Evolutionary conservation across 1,140 invertebrate genomes (phyloP), one percentile per base, ranked within the genome.

Genomic region (Drosophila triauraria): DNA sequence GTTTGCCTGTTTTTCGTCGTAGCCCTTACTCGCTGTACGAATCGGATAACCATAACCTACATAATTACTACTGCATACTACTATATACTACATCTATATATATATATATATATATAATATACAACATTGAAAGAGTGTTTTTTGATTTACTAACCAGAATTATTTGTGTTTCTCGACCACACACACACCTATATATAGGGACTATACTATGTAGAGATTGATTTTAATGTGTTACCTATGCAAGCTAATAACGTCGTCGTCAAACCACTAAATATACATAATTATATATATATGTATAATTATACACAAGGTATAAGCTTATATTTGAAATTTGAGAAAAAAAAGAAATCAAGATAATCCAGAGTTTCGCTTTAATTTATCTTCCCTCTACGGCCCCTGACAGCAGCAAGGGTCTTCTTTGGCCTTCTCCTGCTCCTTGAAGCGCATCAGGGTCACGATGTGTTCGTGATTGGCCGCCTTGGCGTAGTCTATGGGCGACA

Each of bases 401-500:
- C 60, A 65, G 10, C 20, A 4, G 15, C 75, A 78, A 1, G 65
- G 65, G 12, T 70, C 44, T 4, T 35, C 4, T 0, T 6, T 4
- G 7, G 44, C 44, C 17, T 43, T 40, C 48, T 70, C 32, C 20
- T 62, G 74, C 27, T 80, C 76, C 13, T 46, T 59, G 69, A 54
- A 72, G 8, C 75, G 67, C 47, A 86, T 38, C 32, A 86, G 20
- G 2, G 54, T 61, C 12, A 80, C 43, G 17, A 86, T 76, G 12
- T 77, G 61, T 3, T 42, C 46, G 40, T 86, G 65, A 6, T 82
- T 68, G 23, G 69, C 72, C 0, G 92, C 76, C 53, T 92, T 79
- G 0, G 94, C 94, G n/a, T 95, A 90, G 42, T 94, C 93, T 3
- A 92, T 70, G 0, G 95, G 91, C 0, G 93, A 93, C 38, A 94